Conservation (phyloP, 1,140 invertebrate species). For the Lucilia cuprina region DNA sequence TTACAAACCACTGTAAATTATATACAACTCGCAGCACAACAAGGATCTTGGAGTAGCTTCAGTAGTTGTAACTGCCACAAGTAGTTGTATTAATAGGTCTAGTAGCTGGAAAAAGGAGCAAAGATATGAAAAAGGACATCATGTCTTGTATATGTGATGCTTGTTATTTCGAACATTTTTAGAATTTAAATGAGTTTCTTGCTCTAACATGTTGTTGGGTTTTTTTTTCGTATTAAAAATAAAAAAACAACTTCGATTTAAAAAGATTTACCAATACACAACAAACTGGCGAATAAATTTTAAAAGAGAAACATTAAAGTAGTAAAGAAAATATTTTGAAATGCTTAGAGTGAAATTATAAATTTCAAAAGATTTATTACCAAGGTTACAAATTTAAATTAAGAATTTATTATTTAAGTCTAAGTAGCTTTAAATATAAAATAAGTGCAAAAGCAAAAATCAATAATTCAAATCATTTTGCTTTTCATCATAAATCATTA, state of each 20-base stretch:
- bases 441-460: no score
- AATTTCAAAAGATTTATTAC: no score
- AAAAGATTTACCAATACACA: not conserved
- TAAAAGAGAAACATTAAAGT: no score
- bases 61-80: not conserved
- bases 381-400: no score
- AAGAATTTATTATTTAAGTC: no score
- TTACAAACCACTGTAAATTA: not conserved
- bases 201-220: not conserved
- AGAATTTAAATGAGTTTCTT: not conserved
- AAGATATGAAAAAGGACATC: not conserved
- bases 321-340: no score
- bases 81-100: not conserved
- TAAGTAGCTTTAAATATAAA: no score
- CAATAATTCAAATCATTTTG: no score
- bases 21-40: not conserved
- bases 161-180: not conserved
- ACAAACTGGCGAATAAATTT: no score
- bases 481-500: no score
- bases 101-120: not conserved
- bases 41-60: not conserved
- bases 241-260: conserved; percentile 3
- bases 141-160: not conserved
- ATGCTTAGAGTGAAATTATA: no score
- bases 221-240: not conserved